Percentiles rank a stretch among this genome's conserved stretches.
phyloP scores from a whole-genome alignment of 2,797 vertebrate genomes.

The Glyptemys insculpta region DNA sequence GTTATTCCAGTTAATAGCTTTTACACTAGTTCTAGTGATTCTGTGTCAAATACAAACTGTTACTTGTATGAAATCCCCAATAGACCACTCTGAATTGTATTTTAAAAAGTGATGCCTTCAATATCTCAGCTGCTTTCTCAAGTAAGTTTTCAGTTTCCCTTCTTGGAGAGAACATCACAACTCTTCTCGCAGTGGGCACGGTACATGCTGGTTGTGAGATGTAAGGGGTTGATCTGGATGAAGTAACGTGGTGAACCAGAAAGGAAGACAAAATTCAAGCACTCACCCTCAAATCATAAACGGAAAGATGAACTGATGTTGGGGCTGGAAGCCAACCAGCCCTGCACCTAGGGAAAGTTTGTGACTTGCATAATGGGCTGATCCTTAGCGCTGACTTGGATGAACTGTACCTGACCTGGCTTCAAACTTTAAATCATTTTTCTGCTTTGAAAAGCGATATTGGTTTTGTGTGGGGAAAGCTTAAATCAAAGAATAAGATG shows the following conservation, averaged over 20 bases:
- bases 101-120: neutral
- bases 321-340: neutral
- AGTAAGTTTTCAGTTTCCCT: neutral
- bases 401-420: neutral
- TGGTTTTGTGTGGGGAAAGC: neutral
- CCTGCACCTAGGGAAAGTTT: neutral
- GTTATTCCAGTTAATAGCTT: neutral
- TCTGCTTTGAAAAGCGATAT: conserved; percentile 14
- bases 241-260: neutral
- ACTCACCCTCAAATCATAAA: neutral
- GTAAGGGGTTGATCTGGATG: neutral
- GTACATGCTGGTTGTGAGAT: neutral
- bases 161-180: neutral
- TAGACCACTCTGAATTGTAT: neutral
- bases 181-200: neutral
- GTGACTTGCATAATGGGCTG: accelerated
- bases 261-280: neutral
- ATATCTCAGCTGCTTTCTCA: neutral
- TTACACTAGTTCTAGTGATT: neutral
- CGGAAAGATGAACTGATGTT: neutral
- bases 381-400: neutral
- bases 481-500: neutral
- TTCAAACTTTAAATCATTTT: neutral
- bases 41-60: neutral
- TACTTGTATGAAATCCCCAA: neutral